phyloP scores from a whole-genome alignment of 2,888 invertebrate genomes.

The Meta bourneti region DNA sequence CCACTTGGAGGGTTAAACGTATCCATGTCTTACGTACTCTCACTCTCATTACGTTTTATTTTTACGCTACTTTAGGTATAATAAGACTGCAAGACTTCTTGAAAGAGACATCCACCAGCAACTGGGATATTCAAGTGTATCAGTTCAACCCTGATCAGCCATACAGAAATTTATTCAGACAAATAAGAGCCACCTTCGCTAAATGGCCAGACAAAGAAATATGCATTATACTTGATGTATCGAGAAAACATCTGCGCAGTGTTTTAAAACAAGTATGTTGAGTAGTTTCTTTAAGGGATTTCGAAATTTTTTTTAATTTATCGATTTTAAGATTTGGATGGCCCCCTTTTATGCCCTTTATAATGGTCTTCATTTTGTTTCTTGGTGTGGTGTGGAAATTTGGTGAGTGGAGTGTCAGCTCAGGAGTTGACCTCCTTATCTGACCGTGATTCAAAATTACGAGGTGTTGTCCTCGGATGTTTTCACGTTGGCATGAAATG shows the following conservation, averaged over 20 bases:
- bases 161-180: constrained; percentile 77
- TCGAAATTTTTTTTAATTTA: neutral
- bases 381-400: too few species aligned
- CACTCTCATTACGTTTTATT: too few species aligned
- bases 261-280: constrained; percentile 77
- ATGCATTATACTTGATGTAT: constrained; percentile 78
- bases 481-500: too few species aligned
- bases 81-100: constrained; percentile 78
- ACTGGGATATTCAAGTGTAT: constrained; percentile 78
- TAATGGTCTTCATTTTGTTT: too few species aligned
- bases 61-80: constrained; percentile 68
- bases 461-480: too few species aligned
- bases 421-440: neutral
- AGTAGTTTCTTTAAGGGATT: too few species aligned
- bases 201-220: constrained; percentile 71
- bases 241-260: constrained; percentile 74
- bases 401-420: too few species aligned
- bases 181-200: constrained; percentile 70
- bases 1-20: too few species aligned
- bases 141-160: constrained; percentile 76
- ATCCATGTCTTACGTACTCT: too few species aligned
- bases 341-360: too few species aligned
- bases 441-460: too few species aligned
- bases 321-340: neutral
- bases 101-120: constrained; percentile 75